Evolutionary conservation across 2,888 invertebrate genomes (phyloP), one percentile per base, ranked within the genome.

Genomic region (Drosophila antonietae): DNA sequence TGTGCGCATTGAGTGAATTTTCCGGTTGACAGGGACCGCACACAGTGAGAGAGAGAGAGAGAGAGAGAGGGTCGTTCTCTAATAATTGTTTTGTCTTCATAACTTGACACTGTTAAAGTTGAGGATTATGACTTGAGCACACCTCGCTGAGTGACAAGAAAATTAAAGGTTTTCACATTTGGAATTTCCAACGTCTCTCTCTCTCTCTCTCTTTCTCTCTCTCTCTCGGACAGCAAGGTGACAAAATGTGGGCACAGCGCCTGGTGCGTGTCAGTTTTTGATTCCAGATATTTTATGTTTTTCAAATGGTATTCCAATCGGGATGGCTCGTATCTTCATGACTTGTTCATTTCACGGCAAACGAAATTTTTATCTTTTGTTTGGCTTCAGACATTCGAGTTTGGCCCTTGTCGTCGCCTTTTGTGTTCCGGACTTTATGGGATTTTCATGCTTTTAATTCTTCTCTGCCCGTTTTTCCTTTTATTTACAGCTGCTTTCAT

Each of bases 271-370:
- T 61, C 75, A 73, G 55, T 71, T 71, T 66, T 47, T 75, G 80
- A 87, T 80, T 82, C 75, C 78, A 78, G 82, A 68, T 68, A 67
- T 58, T 35, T 80, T 80, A 75, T 74, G 72, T 71, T 72, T 33
- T 72, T 28, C 53, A 18, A 31, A 49, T 39, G 37, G n/a, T 58
- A 46, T 37, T 23, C 23, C 37, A 12, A 58, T 37, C 18, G 23
- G n/a, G 12, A 8, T 12, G 46, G 44, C n/a, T 46, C 60, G 52
- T 69, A 77, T 79, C 72, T 69, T 68, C 65, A 79, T 75, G 61
- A 79, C 86, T 68, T 83, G 81, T 79, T 75, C 81, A 72, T 81
- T 83, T 83, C 77, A 81, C 86, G 77, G 81, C 75, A 46, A 39
- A 18, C 37, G 52, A 23, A 41, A 52, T 60, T 68, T 60, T 68